These are phyloP conservation scores for Prosopocoilus inquinatus DNA, from an alignment of 2,888 invertebrate genomes.

Conservation along the genomic window DNA sequence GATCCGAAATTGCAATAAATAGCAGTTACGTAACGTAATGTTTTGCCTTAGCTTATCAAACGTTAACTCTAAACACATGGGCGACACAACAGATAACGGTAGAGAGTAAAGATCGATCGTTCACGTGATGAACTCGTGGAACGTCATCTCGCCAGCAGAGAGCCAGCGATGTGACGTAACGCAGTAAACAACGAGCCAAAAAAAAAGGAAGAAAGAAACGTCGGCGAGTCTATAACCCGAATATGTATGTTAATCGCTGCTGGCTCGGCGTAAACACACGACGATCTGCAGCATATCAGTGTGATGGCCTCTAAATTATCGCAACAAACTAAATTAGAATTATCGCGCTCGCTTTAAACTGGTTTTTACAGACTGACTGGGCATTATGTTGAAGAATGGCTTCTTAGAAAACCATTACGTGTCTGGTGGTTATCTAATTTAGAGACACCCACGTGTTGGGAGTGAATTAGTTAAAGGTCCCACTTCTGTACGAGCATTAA, in stretches of 20 bases:
- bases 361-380: background rate
- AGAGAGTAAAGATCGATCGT: background rate
- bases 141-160: background rate
- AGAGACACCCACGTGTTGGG: background rate
- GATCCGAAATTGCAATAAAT: background rate
- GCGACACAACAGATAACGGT: constrained; percentile 1
- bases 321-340: background rate
- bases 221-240: background rate
- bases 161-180: background rate
- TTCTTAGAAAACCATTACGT: background rate
- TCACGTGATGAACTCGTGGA: constrained; percentile 1
- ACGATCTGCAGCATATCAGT: background rate
- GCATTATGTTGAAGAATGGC: no score
- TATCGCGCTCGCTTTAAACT: background rate
- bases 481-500: no score
- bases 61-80: background rate
- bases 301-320: background rate
- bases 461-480: no score
- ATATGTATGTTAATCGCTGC: background rate
- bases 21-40: background rate
- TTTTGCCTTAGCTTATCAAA: background rate
- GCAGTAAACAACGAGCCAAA: background rate
- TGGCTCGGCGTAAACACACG: background rate
- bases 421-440: background rate
- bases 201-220: background rate